Conservation (phyloP, 2,113 vertebrate species). For the Copsychus sechellarum region DNA sequence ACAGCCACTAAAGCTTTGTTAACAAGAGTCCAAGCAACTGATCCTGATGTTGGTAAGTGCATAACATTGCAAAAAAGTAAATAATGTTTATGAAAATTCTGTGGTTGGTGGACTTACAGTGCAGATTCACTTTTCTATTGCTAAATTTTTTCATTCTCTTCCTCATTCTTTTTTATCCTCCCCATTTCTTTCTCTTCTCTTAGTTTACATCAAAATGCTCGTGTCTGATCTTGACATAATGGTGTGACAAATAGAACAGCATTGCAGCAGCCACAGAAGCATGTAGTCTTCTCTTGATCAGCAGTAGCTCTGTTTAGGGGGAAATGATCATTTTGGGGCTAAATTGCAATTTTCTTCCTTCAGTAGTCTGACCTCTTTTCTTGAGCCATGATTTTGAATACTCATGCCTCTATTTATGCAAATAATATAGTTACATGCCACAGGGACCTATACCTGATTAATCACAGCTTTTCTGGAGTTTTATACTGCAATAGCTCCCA, state of each 20-base stretch:
- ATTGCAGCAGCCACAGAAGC: background rate
- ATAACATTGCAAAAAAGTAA: background rate
- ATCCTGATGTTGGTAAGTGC: constrained; percentile 90
- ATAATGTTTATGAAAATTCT: background rate
- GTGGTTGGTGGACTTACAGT: background rate
- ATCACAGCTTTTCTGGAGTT: constrained; percentile 37
- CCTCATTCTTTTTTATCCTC: background rate
- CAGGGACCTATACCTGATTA: constrained; percentile 5
- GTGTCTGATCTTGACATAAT: background rate
- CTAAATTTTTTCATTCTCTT: background rate
- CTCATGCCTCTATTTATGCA: background rate
- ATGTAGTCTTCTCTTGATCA: background rate
- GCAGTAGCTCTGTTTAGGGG: background rate
- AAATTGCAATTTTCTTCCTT: background rate
- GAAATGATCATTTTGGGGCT: background rate
- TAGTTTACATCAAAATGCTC: background rate
- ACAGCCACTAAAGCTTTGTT: constrained; percentile 89
- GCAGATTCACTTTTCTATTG: background rate
- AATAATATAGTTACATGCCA: background rate
- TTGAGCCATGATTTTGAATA: background rate
- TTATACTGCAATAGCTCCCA: background rate
- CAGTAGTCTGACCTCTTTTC: background rate
- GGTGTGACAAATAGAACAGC: background rate
- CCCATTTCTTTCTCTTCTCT: background rate
- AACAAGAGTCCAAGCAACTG: constrained; percentile 91